Conservation (phyloP, 2,113 vertebrate species). For the Neoarius graeffei region DNA sequence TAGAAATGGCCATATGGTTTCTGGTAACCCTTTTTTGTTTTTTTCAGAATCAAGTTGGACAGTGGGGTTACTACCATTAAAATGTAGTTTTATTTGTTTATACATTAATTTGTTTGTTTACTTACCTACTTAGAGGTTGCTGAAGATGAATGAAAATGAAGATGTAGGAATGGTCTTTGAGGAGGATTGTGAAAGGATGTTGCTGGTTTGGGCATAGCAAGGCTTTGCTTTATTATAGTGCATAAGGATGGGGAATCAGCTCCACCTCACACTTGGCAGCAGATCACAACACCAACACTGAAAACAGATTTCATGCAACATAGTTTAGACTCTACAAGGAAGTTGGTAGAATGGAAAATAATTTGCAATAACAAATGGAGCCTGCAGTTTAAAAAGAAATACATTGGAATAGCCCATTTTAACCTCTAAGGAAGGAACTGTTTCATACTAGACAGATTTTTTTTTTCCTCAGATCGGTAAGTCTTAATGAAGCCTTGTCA, state of each 20-base stretch:
- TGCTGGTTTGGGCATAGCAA: not conserved
- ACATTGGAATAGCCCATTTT: not conserved
- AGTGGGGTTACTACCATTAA: too few relatives aligned
- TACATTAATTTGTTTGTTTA: too few relatives aligned
- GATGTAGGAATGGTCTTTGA: too few relatives aligned
- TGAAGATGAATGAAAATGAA: not conserved
- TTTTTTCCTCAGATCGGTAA: not conserved
- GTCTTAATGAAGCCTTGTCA: not conserved
- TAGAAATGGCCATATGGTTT: not conserved
- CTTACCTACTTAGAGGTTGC: too few relatives aligned
- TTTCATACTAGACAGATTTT: not conserved
- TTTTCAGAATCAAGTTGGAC: not conserved
- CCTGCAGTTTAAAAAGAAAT: not conserved
- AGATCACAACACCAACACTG: not conserved
- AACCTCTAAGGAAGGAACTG: not conserved
- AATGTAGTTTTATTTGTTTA: too few relatives aligned
- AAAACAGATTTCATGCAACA: not conserved
- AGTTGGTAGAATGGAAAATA: not conserved
- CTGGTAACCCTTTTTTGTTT: not conserved
- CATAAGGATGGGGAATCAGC: not conserved
- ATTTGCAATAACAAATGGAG: not conserved
- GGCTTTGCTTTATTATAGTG: not conserved
- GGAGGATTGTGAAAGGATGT: too few relatives aligned
- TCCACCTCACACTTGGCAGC: not conserved
- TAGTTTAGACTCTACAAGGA: not conserved